phyloP scores from a whole-genome alignment of 2,888 invertebrate species.

The Julus scanicus region DNA sequence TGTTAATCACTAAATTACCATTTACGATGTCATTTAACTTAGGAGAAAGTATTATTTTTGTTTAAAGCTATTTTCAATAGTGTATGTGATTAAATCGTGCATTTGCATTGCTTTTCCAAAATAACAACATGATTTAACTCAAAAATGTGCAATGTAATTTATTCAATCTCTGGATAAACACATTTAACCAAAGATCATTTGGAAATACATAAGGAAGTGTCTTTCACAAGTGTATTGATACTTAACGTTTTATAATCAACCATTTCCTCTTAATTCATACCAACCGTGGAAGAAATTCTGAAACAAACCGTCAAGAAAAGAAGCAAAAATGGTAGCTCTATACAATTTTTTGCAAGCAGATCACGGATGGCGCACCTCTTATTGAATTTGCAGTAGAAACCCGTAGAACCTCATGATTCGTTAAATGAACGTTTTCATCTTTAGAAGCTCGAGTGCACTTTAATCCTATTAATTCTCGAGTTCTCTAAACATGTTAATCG shows the following conservation, averaged over 20 bases:
- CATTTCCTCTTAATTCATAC: not conserved
- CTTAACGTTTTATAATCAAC: not conserved
- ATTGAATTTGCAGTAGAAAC: not conserved
- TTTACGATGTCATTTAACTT: no score
- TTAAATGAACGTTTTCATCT: constrained; percentile 27
- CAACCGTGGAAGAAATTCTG: not conserved
- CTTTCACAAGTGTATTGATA: not conserved
- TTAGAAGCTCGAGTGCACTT: not conserved
- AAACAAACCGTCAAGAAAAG: not conserved
- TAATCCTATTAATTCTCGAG: constrained; percentile 10
- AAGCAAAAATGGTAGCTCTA: not conserved
- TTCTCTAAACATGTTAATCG: constrained; percentile 41
- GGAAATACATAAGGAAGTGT: not conserved
- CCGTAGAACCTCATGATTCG: not conserved
- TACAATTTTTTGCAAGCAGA: not conserved
- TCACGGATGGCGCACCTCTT: not conserved
- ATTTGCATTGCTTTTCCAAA: no score
- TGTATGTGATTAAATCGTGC: no score
- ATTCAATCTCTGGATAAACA: not conserved
- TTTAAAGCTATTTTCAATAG: no score
- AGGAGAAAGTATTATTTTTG: no score
- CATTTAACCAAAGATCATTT: not conserved
- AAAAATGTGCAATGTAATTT: no score
- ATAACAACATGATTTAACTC: no score
- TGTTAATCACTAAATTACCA: no score